These are phyloP conservation scores for Anabacerthia variegaticeps DNA, from an alignment of 2,797 vertebrate species.

Conservation along the genomic window DNA sequence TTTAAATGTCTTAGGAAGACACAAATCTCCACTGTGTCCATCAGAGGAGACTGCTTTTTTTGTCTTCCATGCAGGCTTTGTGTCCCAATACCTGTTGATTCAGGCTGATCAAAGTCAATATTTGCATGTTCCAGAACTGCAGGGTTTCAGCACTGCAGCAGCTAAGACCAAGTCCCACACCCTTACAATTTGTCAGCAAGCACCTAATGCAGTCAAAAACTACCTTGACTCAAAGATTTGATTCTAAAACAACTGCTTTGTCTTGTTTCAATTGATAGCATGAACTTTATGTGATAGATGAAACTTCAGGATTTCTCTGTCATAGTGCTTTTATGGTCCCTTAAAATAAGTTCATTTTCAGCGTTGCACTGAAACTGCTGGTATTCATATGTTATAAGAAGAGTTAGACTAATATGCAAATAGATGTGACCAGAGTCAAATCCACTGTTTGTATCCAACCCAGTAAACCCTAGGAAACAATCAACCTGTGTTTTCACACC, in stretches of 20 bases:
- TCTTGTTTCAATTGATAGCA: neutral
- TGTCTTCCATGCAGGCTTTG: neutral
- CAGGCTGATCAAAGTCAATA: neutral
- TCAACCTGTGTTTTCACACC: neutral
- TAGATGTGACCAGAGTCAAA: neutral
- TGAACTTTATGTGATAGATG: neutral
- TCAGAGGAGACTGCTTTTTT: neutral
- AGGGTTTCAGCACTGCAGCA: neutral
- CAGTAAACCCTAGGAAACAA: neutral
- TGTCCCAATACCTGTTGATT: neutral
- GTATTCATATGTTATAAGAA: neutral
- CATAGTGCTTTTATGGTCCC: neutral
- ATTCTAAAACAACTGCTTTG: neutral
- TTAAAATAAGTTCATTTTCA: neutral
- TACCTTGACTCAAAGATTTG: neutral
- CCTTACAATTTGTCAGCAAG: neutral
- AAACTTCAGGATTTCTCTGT: neutral
- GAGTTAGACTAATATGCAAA: neutral
- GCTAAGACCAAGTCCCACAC: neutral
- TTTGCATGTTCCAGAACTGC: neutral
- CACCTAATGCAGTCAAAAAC: neutral
- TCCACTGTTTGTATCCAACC: neutral
- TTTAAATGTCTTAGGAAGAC: neutral
- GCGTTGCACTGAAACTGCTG: neutral
- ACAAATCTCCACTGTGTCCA: neutral